phyloP scores from a whole-genome alignment of 2,113 vertebrate species.

The Megatriorchis doriae region DNA sequence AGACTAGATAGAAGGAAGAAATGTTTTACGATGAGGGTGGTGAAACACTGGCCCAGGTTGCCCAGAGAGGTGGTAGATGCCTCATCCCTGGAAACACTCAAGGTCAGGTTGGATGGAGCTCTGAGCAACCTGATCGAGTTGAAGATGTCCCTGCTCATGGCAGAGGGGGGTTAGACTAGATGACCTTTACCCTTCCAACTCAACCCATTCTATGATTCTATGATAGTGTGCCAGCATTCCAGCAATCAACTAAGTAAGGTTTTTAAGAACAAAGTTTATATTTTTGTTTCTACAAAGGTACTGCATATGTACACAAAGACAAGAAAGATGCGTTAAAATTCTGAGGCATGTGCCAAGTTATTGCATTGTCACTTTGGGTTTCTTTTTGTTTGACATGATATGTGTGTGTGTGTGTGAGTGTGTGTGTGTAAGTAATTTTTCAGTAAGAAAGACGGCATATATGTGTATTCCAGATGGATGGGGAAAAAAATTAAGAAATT shows the following conservation, averaged over 20 bases:
- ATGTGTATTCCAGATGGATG: neutral
- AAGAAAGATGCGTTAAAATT: neutral
- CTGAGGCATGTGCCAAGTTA: neutral
- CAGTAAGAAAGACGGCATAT: neutral
- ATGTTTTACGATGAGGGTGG: neutral
- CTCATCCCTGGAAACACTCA: neutral
- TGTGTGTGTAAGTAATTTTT: neutral
- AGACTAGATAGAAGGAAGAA: neutral
- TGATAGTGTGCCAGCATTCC: neutral
- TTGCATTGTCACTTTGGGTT: neutral
- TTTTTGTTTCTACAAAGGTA: neutral
- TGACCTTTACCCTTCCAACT: neutral
- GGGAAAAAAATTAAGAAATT: neutral
- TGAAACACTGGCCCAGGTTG: neutral
- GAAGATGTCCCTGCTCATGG: neutral
- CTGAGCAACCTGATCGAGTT: neutral
- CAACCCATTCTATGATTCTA: neutral
- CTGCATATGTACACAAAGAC: neutral
- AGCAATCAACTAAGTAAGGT: neutral
- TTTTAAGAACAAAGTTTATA: neutral
- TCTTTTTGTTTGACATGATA: neutral
- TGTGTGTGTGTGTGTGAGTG: neutral
- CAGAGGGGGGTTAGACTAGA: neutral
- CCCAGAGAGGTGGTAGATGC: too few species aligned
- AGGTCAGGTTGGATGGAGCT: too few species aligned